Base-by-base conservation (phyloP, 2,888 invertebrate genomes). In the Oligia strigilis region DNA sequence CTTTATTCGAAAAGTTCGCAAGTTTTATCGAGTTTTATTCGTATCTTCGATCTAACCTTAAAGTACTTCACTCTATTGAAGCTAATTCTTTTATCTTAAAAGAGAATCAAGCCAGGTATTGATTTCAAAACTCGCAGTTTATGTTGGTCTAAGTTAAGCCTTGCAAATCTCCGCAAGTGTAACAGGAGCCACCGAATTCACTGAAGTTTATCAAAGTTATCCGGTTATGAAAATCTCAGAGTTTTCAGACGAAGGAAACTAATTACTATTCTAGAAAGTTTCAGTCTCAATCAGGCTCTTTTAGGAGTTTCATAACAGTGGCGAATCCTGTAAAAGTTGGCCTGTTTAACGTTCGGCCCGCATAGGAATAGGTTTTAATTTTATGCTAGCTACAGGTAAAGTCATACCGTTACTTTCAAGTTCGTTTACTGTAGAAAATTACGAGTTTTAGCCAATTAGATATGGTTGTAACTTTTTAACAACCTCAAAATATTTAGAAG, bases 241-340 rank as follows among this genome's bases (percentile, higher is more conserved):
- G 90, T 92, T 93, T 91, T 90, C 88, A 91, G 87, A 86, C 87
- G 87, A 90, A 89, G 90, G 82, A 90, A 89, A 92, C 92, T 93
- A 92, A 93, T 94, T 93, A 92, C 91, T 92, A 92, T 93, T 92
- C 92, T 88, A 81, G 81, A 89, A 92, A 92, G 90, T 94, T 94
- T 86, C 73, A 81, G 89, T 88, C 90, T 91, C 90, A 93, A 92
- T 93, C 92, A 93, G 84, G 89, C 78, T 84, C 82, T 83, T 90
- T 90, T 86, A 87, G 85, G 82, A 89, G 85, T 90, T 88, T 86
- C 87, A 83, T 87, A 88, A 90, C 84, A 82, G 75, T 84, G 72
- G 85, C 80, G 77, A 80, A 81, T 88, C 46, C 58, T 75, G 80
- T 72, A 72, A 85, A 89, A 90, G 79, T 89, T 85, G 69, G 82